A percentile compares a stretch with the other conserved stretches of the same genome.
Evolutionary conservation across 2,797 vertebrate genomes (phyloP).

Genomic region (Hemibagrus guttatus): DNA sequence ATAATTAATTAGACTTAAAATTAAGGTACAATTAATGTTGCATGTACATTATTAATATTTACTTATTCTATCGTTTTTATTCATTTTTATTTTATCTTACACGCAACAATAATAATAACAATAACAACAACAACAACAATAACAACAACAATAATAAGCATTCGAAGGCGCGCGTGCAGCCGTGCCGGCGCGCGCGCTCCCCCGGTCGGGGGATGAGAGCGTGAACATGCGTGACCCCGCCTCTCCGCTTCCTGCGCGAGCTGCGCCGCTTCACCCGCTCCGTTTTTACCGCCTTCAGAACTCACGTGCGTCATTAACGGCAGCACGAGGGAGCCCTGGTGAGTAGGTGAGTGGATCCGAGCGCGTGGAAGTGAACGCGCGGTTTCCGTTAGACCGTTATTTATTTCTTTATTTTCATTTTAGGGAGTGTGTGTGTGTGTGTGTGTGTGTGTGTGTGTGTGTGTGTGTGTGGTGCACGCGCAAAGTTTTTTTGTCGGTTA

Average conservation of each 20-base stretch:
- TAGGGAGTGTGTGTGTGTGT: background rate
- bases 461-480: conserved; percentile 1
- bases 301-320: conserved; percentile 22
- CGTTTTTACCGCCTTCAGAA: background rate
- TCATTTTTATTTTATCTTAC: too few species aligned
- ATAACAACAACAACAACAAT: background rate
- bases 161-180: background rate
- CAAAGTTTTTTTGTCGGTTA: conserved; percentile 22
- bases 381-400: background rate
- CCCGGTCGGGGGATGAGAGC: background rate
- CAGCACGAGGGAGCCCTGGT: background rate
- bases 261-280: background rate
- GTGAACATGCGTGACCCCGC: conserved; percentile 4
- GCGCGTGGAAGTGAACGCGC: background rate
- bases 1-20: too few species aligned
- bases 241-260: conserved; percentile 7
- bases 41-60: too few species aligned
- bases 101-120: too few species aligned
- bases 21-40: too few species aligned
- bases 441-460: background rate
- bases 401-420: background rate
- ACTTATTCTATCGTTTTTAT: too few species aligned
- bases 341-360: background rate
- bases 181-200: background rate
- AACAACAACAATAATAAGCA: background rate